phyloP scores from a whole-genome alignment of 2,888 invertebrate genomes.

The Globia sparganii region DNA sequence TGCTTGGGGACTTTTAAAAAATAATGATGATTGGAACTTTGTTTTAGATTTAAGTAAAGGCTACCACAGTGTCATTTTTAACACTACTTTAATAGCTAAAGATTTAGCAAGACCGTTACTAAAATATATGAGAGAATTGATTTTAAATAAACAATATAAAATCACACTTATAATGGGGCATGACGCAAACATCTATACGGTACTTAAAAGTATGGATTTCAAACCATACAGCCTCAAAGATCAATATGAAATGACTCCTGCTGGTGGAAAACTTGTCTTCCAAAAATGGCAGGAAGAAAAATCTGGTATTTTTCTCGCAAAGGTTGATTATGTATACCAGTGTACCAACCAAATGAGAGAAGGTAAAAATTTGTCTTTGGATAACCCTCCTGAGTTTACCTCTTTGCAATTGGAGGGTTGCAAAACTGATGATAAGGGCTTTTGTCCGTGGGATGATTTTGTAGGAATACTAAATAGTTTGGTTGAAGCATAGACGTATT shows the following conservation, averaged over 20 bases:
- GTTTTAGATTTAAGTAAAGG: conserved; percentile 76
- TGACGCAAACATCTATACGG: conserved; percentile 83
- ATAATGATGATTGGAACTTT: conserved; percentile 72
- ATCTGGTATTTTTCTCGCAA: conserved; percentile 71
- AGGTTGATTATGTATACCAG: conserved; percentile 83
- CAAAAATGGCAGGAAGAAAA: conserved; percentile 80
- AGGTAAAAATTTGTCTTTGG: conserved; percentile 71
- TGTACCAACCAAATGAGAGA: conserved; percentile 78
- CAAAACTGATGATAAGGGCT: conserved; percentile 73
- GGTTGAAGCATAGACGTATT: no score
- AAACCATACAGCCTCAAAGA: conserved; percentile 74
- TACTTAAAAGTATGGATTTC: conserved; percentile 77
- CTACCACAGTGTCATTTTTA: conserved; percentile 84
- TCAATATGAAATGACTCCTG: conserved; percentile 79
- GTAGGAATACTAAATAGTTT: conserved; percentile 58
- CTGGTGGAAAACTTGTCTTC: conserved; percentile 85
- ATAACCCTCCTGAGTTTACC: conserved; percentile 77
- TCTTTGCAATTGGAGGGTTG: conserved; percentile 78
- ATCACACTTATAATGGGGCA: conserved; percentile 83
- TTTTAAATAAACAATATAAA: conserved; percentile 72
- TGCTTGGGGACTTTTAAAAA: conserved; percentile 81
- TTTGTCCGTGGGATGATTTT: conserved; percentile 82
- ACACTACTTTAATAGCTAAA: conserved; percentile 78
- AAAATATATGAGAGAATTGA: conserved; percentile 75
- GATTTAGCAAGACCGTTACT: conserved; percentile 81